Percentiles rank a stretch among this genome's conserved stretches.
These are phyloP conservation scores for Vollenhovia emeryi DNA, from an alignment of 1,140 invertebrate genomes.

Conservation along the genomic window DNA sequence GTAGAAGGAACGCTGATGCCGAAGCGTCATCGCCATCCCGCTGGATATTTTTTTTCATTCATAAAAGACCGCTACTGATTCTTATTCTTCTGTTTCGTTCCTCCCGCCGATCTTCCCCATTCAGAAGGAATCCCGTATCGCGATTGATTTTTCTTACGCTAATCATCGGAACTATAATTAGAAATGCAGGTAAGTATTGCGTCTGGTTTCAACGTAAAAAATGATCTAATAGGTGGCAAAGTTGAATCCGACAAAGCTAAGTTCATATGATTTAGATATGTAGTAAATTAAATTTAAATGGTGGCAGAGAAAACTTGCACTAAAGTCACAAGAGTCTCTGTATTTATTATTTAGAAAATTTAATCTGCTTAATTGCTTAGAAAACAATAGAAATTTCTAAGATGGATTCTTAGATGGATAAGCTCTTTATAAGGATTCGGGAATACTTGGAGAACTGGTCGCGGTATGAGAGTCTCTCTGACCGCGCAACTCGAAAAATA, in stretches of 20 bases:
- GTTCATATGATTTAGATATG: neutral
- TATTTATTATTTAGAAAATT: conserved; percentile 4
- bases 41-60: conserved; percentile 83
- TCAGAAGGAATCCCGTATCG: conserved; percentile 13
- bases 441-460: neutral
- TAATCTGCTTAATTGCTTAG: neutral
- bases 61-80: conserved; percentile 67
- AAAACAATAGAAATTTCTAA: neutral
- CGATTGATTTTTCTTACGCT: neutral
- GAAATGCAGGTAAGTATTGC: neutral
- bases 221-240: neutral
- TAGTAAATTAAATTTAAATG: neutral
- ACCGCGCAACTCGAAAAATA: conserved; percentile 1
- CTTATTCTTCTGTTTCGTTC: conserved; percentile 28
- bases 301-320: neutral
- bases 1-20: conserved; percentile 30
- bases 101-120: neutral
- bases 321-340: neutral
- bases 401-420: too few species aligned
- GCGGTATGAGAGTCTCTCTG: neutral
- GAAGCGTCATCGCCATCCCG: conserved; percentile 68
- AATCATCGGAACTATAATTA: conserved; percentile 22
- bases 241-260: neutral
- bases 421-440: neutral
- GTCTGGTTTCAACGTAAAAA: neutral